A percentile compares a stretch with the other conserved stretches of the same genome.
phyloP scores from a whole-genome alignment of 2,797 vertebrate genomes.

The Melanitta fusca region DNA sequence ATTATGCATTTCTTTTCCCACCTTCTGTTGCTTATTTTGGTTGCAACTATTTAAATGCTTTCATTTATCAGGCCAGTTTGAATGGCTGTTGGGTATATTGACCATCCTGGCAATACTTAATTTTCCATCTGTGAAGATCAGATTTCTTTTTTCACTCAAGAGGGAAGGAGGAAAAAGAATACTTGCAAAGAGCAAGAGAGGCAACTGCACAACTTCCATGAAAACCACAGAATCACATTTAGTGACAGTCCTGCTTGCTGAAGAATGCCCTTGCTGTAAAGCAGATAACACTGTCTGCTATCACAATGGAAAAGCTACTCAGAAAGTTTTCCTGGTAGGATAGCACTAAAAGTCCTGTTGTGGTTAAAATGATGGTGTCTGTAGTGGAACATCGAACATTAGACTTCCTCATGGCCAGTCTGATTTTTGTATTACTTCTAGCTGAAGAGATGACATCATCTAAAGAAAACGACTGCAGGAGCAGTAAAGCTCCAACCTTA shows the following conservation, averaged over 20 bases:
- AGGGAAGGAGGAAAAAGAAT: not conserved
- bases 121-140: slow-evolving; percentile 56
- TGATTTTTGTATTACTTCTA: not conserved
- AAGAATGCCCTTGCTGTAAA: slow-evolving; percentile 9
- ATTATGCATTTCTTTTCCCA: slow-evolving; percentile 63
- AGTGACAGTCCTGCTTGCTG: not conserved
- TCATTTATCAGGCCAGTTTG: slow-evolving; percentile 61
- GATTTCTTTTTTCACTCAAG: slow-evolving; percentile 39
- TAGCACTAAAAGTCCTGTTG: accelerated
- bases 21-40: slow-evolving; percentile 58
- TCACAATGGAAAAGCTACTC: not conserved
- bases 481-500: not conserved
- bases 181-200: not conserved
- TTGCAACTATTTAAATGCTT: slow-evolving; percentile 69
- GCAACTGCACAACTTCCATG: not conserved
- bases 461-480: not conserved
- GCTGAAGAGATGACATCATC: not conserved
- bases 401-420: not conserved
- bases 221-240: not conserved
- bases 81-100: slow-evolving; percentile 64
- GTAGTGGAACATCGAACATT: not conserved
- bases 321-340: not conserved
- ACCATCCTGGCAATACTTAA: slow-evolving; percentile 61
- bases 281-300: not conserved
- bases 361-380: not conserved